phyloP scores from a whole-genome alignment of 2,797 vertebrate genomes.

The Rallus crepitans region DNA sequence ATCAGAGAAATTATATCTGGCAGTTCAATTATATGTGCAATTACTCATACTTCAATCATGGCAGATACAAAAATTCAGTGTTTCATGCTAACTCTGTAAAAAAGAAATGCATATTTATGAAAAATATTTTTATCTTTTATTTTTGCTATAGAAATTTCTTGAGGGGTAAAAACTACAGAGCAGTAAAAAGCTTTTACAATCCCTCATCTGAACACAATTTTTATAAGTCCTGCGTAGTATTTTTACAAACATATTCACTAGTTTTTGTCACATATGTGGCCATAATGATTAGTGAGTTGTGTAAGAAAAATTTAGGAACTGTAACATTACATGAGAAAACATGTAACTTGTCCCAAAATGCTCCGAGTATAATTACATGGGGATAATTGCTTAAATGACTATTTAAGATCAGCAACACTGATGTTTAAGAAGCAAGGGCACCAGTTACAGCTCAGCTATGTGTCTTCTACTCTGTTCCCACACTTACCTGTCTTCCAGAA shows the following conservation, averaged over 20 bases:
- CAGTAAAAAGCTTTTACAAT: neutral
- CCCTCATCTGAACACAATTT: neutral
- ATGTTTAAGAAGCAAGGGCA: neutral
- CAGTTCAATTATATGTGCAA: constrained; percentile 70
- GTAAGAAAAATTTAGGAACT: neutral
- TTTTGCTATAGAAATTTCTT: constrained; percentile 10
- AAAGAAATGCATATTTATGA: constrained; percentile 45
- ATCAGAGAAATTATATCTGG: constrained; percentile 66
- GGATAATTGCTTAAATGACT: neutral
- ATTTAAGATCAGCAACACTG: neutral
- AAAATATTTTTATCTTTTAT: constrained; percentile 4
- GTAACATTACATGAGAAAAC: neutral
- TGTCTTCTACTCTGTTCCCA: neutral
- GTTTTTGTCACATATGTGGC: neutral
- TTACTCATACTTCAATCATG: constrained; percentile 64
- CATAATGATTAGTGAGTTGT: neutral
- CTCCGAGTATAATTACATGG: neutral
- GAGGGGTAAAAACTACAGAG: neutral
- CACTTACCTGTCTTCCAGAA: neutral
- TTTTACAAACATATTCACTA: neutral
- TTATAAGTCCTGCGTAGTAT: neutral
- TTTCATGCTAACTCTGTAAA: constrained; percentile 31
- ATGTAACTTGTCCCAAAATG: neutral
- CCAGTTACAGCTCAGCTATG: neutral
- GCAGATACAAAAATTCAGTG: constrained; percentile 16